A percentile compares a stretch with the other conserved stretches of the same genome.
These are phyloP conservation scores for Lophius piscatorius DNA, from an alignment of 2,113 vertebrate species.

Conservation along the genomic window DNA sequence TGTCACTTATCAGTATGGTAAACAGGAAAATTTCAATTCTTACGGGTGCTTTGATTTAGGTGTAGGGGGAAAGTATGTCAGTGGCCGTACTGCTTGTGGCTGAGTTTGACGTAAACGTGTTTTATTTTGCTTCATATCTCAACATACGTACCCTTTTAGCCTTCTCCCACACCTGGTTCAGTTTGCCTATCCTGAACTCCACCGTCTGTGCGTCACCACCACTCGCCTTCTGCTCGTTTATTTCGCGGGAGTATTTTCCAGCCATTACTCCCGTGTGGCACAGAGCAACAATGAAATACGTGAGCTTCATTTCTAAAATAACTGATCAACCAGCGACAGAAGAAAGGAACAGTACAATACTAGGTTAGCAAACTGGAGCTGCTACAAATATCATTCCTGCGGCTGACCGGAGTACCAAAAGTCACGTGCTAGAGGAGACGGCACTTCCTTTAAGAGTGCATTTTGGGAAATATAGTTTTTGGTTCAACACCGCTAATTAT, in stretches of 20 bases:
- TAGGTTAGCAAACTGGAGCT: neutral
- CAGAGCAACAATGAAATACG: slow-evolving; percentile 38
- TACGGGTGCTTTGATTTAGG: no score
- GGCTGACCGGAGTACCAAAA: neutral
- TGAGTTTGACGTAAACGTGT: no score
- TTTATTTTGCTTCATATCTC: no score
- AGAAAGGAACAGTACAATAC: neutral
- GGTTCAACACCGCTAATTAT: fast-evolving
- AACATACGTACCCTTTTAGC: slow-evolving; percentile 85
- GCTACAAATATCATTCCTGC: slow-evolving; percentile 9
- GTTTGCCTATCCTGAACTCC: slow-evolving; percentile 90
- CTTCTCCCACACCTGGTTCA: slow-evolving; percentile 96
- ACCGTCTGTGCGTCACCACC: slow-evolving; percentile 55
- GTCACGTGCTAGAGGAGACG: slow-evolving; percentile 60
- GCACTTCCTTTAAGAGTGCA: neutral
- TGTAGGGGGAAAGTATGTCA: no score
- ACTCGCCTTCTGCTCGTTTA: slow-evolving; percentile 81
- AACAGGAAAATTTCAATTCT: no score
- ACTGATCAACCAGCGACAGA: no score
- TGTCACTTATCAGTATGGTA: no score
- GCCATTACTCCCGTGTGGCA: slow-evolving; percentile 65
- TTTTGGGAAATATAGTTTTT: slow-evolving; percentile 68
- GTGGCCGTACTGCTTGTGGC: no score
- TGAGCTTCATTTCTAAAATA: slow-evolving; percentile 51
- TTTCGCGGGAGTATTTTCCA: slow-evolving; percentile 89